Conservation (phyloP, 2,113 vertebrate species). For the Ia io region DNA sequence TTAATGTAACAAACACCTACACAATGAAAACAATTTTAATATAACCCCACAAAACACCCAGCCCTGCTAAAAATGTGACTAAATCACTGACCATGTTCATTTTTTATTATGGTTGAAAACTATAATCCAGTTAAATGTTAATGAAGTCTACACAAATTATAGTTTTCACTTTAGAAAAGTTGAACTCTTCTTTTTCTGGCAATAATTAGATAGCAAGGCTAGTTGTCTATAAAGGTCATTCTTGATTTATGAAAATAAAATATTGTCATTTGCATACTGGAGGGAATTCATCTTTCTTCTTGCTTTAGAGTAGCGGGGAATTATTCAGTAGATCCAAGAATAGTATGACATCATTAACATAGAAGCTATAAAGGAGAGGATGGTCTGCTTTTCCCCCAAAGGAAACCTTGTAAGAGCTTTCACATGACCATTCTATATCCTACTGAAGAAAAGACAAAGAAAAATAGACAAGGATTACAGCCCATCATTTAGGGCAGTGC, state of each 20-base stretch:
- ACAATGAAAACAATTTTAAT: background rate
- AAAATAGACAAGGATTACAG: background rate
- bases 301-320: slow-evolving; percentile 14
- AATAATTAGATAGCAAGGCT: slow-evolving; percentile 42
- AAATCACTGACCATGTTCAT: background rate
- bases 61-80: background rate
- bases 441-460: background rate
- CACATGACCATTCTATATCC: background rate
- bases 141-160: slow-evolving; percentile 52
- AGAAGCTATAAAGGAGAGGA: background rate
- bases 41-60: background rate
- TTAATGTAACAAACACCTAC: background rate
- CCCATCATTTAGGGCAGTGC: background rate
- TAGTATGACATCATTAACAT: background rate
- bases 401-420: background rate
- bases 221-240: slow-evolving; percentile 60
- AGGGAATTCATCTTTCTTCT: slow-evolving; percentile 16
- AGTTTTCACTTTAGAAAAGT: background rate
- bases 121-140: slow-evolving; percentile 46
- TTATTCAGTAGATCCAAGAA: background rate
- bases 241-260: slow-evolving; percentile 63
- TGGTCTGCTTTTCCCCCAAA: background rate
- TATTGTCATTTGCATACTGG: background rate
- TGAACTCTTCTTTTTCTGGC: background rate
- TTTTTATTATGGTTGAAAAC: slow-evolving; percentile 36